Base-by-base conservation (phyloP, 2,888 invertebrate genomes). In the Pyrochroa serraticornis region DNA sequence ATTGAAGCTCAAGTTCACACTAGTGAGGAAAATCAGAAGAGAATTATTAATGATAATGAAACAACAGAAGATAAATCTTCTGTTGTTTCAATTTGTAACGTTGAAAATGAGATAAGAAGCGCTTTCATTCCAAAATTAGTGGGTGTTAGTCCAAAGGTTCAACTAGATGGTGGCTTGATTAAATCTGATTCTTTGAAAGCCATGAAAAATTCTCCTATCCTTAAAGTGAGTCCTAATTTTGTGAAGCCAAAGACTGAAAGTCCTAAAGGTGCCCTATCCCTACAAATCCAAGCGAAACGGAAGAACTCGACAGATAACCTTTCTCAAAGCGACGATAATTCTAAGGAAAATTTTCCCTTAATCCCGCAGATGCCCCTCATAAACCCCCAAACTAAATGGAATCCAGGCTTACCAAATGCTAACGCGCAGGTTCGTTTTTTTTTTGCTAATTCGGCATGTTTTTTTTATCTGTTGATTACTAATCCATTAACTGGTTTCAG, bases 171-270 rank as follows among this genome's bases (percentile, higher is more conserved):
- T 6, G 30, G 38, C 7, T 43, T 47, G 9, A 53, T 52, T 10
- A 54, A 49, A 58, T 39, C 45, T 35, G 58, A 54, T 30, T 43
- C 52, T 34, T 39, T 58, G 48, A 52, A 69, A 39, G 71, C 71
- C 1, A 52, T 72, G 48, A 71, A 75, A 41, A 71, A 79, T 0
- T 72, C 72, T 0, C 83, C 83, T 46, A 77, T 78, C 47, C 82
- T 85, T 59, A 85, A 85, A 69, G 83, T 85, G 0, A 84, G 84
- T 60, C 84, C 85, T 0, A 85, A 85, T 73, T 76, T 85, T 57
- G 81, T 85, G 7, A 76, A 76, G 59, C 76, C 78, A 30, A 72
- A 73, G 51, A 72, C 67, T 10, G 72, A 73, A 58, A 76, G 73
- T 58, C 74, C 74, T 1, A 77, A 76, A 70, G 78, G 78, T 12